phyloP scores from a whole-genome alignment of 35 echinoderm and acorn worm genomes.

The Strongylocentrotus purpuratus region DNA sequence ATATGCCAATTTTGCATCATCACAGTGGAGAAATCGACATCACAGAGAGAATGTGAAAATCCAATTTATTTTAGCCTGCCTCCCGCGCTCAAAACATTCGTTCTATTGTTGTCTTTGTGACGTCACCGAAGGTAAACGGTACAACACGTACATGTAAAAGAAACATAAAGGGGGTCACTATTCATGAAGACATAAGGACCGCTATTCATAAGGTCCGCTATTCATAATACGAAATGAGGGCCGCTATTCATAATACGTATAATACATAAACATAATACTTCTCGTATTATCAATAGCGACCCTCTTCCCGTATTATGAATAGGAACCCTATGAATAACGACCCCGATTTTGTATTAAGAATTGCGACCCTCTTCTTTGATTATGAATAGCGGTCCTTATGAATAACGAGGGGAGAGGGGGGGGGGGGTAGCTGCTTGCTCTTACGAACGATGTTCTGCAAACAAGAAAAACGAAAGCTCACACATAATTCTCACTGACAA shows the following conservation, averaged over 20 bases:
- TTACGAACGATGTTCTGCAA: too few relatives aligned
- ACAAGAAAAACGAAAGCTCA: neutral
- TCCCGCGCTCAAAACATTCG: neutral
- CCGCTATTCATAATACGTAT: too few relatives aligned
- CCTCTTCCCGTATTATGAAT: too few relatives aligned
- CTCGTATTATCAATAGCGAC: neutral
- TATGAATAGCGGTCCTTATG: too few relatives aligned
- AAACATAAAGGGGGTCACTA: neutral
- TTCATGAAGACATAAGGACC: neutral
- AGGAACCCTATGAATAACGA: too few relatives aligned
- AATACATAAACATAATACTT: too few relatives aligned
- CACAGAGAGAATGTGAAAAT: neutral
- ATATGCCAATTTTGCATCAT: neutral
- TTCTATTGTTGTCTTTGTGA: neutral
- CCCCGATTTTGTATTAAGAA: too few relatives aligned
- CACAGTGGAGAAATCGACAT: neutral
- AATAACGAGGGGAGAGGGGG: too few relatives aligned
- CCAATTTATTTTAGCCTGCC: neutral
- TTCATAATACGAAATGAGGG: neutral
- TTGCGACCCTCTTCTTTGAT: neutral
- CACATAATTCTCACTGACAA: neutral
- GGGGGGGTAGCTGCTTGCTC: too few relatives aligned
- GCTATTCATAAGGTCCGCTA: neutral
- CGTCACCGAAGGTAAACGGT: too few relatives aligned
- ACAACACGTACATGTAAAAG: neutral